phyloP scores from a whole-genome alignment of 2,888 invertebrate genomes.

The Scotopteryx bipunctaria region DNA sequence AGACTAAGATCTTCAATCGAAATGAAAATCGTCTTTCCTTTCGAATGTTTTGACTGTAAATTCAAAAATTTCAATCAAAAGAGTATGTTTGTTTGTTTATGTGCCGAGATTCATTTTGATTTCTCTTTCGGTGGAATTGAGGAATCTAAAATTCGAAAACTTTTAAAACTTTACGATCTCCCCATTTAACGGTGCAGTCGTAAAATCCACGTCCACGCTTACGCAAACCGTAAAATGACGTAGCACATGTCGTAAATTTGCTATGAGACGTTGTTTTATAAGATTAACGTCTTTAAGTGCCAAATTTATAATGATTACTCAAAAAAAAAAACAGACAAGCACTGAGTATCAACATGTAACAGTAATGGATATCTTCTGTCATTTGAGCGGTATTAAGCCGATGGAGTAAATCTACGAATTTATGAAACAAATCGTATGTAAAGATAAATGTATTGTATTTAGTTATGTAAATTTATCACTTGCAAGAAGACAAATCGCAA shows the following conservation, averaged over 20 bases:
- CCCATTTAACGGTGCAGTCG: slow-evolving; percentile 27
- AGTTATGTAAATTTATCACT: slow-evolving; percentile 4
- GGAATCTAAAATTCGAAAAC: slow-evolving; percentile 25
- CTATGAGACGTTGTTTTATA: slow-evolving; percentile 21
- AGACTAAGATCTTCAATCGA: too few relatives aligned
- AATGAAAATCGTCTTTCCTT: too few relatives aligned
- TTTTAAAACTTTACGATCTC: slow-evolving; percentile 30
- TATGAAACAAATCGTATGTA: slow-evolving; percentile 2
- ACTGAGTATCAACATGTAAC: not conserved
- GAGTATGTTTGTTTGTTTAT: not conserved
- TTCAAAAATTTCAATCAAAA: not conserved
- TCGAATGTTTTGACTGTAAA: too few relatives aligned
- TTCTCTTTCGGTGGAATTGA: not conserved
- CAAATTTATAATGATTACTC: slow-evolving; percentile 8
- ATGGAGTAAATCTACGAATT: not conserved
- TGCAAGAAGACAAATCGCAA: slow-evolving; percentile 13
- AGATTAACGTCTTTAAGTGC: slow-evolving; percentile 14
- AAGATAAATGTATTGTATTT: not conserved
- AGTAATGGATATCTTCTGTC: not conserved
- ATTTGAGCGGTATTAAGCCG: not conserved
- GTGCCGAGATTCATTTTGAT: not conserved
- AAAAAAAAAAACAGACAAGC: not conserved
- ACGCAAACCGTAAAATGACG: slow-evolving; percentile 30
- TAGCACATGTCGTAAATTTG: slow-evolving; percentile 27
- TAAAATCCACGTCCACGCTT: slow-evolving; percentile 27